Conservation (phyloP, 2,888 invertebrate genomes). For the Mythimna ferrago region DNA sequence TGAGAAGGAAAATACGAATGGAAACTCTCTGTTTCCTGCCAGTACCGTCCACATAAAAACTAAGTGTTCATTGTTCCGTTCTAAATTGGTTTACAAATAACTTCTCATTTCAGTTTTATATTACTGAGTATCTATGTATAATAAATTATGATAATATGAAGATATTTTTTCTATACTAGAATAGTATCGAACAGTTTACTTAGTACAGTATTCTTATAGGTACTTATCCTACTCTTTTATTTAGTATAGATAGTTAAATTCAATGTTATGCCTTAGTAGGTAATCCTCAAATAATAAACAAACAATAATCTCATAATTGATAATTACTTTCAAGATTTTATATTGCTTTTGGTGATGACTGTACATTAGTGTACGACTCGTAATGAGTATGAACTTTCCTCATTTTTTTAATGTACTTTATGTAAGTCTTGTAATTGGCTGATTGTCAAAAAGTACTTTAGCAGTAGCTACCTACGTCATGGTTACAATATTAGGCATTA, state of each 20-base stretch:
- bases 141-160: neutral
- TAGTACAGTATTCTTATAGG: no score
- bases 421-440: neutral
- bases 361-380: neutral
- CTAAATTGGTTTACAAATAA: neutral
- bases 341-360: neutral
- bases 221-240: no score
- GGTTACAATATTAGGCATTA: neutral
- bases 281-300: no score
- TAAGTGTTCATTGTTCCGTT: constrained; percentile 40
- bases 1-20: constrained; percentile 31
- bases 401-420: neutral
- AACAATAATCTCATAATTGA: no score
- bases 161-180: no score
- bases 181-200: no score
- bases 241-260: no score
- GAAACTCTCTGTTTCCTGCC: constrained; percentile 22
- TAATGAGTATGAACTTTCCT: constrained; percentile 17
- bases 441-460: neutral
- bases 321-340: neutral
- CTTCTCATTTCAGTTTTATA: constrained; percentile 11
- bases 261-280: no score
- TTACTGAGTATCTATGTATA: neutral
- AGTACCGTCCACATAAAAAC: constrained; percentile 25
- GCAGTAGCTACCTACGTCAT: neutral